Percentiles rank a stretch among this genome's conserved stretches.
phyloP scores from a whole-genome alignment of 2,888 invertebrate species.

The Lepetodrilus schrolli region DNA sequence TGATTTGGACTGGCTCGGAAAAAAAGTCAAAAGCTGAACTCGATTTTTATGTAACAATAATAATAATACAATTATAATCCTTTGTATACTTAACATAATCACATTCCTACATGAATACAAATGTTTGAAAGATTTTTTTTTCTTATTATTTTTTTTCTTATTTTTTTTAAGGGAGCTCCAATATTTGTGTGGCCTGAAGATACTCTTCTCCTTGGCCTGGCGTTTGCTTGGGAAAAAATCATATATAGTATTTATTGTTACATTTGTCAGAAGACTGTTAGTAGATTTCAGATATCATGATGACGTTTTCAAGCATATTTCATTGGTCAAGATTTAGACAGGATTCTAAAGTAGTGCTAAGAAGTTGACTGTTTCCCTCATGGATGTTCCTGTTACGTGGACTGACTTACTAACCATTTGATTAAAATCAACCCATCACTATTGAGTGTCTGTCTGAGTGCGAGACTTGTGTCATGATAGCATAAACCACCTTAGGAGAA shows the following conservation, averaged over 20 bases:
- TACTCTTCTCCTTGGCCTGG: constrained; percentile 4
- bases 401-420: not conserved
- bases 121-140: constrained; percentile 10
- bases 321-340: not conserved
- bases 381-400: constrained; percentile 5
- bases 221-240: not conserved
- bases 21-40: not conserved
- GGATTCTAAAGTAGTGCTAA: not conserved
- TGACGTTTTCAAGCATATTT: not conserved
- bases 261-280: not conserved
- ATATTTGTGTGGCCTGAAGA: not conserved
- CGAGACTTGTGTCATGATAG: not conserved
- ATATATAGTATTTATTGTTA: constrained; percentile 26
- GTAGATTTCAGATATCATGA: constrained; percentile 3
- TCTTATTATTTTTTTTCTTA: too few relatives aligned
- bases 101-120: constrained; percentile 27
- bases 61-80: constrained; percentile 28
- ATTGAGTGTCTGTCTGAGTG: constrained; percentile 6
- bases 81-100: constrained; percentile 29
- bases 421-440: not conserved
- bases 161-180: not conserved
- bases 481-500: not conserved
- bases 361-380: constrained; percentile 4
- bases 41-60: constrained; percentile 5
- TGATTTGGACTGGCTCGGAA: constrained; percentile 6